These are phyloP conservation scores for Tachina grossa DNA, from an alignment of 2,888 invertebrate species.

Conservation along the genomic window DNA sequence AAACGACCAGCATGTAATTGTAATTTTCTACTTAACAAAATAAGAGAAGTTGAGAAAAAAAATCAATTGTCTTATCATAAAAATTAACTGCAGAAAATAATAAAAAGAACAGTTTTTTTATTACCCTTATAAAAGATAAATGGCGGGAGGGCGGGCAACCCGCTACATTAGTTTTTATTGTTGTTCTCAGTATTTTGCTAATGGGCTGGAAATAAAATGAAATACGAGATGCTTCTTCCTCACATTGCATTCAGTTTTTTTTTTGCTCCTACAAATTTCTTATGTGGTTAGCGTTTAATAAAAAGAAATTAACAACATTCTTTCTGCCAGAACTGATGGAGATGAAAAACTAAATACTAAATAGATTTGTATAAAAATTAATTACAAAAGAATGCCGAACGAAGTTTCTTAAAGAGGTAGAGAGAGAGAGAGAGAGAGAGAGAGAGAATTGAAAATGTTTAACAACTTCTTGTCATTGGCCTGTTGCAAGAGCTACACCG, in stretches of 20 bases:
- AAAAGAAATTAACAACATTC: conserved; percentile 61
- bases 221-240: conserved; percentile 16
- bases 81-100: conserved; percentile 44
- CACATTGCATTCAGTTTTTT: background rate
- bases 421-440: background rate
- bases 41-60: background rate
- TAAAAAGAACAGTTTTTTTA: conserved; percentile 37
- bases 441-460: conserved; percentile 32
- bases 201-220: conserved; percentile 15
- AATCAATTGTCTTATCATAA: conserved; percentile 51
- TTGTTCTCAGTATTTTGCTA: conserved; percentile 2
- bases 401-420: conserved; percentile 7
- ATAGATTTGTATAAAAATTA: conserved; percentile 11
- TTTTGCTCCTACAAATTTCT: conserved; percentile 16
- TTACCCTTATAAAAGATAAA: conserved; percentile 39
- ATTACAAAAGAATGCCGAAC: conserved; percentile 46
- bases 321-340: background rate
- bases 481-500: conserved; percentile 32
- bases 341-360: background rate
- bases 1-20: conserved; percentile 64
- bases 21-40: conserved; percentile 26
- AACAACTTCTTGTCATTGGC: conserved; percentile 45
- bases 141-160: background rate
- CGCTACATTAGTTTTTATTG: background rate
- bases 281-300: conserved; percentile 54